phyloP scores from a whole-genome alignment of 2,113 vertebrate species.

The Leiothrix lutea region DNA sequence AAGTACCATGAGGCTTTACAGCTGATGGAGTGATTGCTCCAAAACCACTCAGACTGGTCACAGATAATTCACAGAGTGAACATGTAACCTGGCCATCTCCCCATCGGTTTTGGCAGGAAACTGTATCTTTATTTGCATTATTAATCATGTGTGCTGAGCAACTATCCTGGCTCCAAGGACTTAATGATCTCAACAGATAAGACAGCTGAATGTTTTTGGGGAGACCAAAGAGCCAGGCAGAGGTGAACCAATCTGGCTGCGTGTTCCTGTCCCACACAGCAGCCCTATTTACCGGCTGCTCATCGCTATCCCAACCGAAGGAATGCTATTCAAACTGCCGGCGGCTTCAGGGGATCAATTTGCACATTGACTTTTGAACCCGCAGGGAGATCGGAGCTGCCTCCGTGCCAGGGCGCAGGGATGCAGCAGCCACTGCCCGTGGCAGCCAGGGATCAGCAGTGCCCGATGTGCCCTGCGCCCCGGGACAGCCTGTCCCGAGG shows the following conservation, averaged over 20 bases:
- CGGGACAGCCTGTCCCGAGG: neutral
- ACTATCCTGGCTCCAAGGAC: neutral
- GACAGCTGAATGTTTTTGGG: neutral
- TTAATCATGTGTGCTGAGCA: neutral
- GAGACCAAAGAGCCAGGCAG: neutral
- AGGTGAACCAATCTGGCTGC: neutral
- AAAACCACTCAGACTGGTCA: neutral
- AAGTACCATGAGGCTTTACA: neutral
- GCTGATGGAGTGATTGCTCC: neutral
- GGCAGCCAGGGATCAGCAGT: neutral
- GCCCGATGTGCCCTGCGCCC: accelerated
- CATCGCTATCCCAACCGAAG: neutral
- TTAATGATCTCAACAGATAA: neutral
- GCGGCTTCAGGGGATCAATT: neutral
- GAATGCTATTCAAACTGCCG: neutral
- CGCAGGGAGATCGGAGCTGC: neutral
- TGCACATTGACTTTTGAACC: conserved; percentile 17
- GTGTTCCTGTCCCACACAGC: neutral
- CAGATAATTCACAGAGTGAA: neutral
- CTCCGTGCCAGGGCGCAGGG: neutral
- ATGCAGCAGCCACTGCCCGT: neutral
- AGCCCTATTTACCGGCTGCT: neutral
- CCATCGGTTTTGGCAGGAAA: neutral
- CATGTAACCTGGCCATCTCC: neutral
- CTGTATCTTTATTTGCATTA: neutral